A percentile compares a stretch with the other conserved stretches of the same genome.
These are phyloP conservation scores for Trissolcus brochymenae DNA, from an alignment of 2,888 invertebrate species.

Conservation along the genomic window DNA sequence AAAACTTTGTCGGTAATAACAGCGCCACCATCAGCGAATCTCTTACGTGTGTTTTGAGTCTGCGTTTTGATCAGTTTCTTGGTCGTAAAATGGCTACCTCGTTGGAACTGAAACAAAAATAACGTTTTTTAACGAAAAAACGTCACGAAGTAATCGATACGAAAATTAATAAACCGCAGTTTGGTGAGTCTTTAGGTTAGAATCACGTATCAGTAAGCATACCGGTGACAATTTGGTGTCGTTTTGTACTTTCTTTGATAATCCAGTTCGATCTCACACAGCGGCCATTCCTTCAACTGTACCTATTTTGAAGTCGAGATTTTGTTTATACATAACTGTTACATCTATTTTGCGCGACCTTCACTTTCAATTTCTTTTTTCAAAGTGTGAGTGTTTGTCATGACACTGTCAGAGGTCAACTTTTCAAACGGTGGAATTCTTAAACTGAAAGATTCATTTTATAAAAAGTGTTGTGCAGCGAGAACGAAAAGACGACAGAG, in stretches of 20 bases:
- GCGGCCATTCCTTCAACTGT: conserved; percentile 13
- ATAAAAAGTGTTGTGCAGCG: conserved; percentile 18
- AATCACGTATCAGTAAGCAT: neutral
- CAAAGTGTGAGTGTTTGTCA: conserved; percentile 32
- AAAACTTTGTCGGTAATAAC: neutral
- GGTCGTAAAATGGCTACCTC: conserved; percentile 12
- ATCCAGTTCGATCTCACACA: neutral
- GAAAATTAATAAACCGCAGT: neutral
- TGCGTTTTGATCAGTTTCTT: neutral
- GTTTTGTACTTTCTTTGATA: neutral
- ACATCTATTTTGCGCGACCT: conserved; percentile 13
- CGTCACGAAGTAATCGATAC: neutral
- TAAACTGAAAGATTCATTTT: neutral
- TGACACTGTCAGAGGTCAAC: neutral
- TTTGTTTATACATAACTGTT: conserved; percentile 6
- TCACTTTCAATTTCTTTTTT: conserved; percentile 10
- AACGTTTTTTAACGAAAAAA: neutral
- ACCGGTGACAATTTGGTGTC: neutral
- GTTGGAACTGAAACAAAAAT: conserved; percentile 8
- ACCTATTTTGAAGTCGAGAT: conserved; percentile 7
- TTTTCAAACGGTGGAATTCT: neutral
- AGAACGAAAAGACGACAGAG: conserved; percentile 6
- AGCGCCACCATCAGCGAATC: neutral
- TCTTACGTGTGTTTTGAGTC: neutral
- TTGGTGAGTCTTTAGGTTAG: conserved; percentile 9